phyloP scores from a whole-genome alignment of 2,797 vertebrate species.

The Pantherophis alleghaniensis region DNA sequence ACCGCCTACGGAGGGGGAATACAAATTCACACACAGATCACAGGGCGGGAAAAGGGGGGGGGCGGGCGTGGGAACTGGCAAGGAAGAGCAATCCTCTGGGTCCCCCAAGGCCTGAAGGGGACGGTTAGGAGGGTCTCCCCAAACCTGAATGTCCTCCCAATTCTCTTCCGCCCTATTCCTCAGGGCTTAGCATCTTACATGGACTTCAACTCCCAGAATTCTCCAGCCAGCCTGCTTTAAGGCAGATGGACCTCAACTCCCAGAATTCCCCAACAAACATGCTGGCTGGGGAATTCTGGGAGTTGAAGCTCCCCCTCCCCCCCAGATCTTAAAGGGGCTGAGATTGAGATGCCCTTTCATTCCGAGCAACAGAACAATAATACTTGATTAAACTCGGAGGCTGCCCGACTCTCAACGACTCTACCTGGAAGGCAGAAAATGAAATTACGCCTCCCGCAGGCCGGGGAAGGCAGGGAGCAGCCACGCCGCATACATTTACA shows the following conservation, averaged over 20 bases:
- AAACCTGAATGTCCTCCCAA: neutral
- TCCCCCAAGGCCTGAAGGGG: neutral
- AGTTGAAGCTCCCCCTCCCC: neutral
- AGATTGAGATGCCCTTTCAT: neutral
- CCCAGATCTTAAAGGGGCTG: neutral
- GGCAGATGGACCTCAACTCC: neutral
- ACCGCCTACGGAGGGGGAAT: slow-evolving; percentile 78
- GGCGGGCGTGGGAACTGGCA: neutral
- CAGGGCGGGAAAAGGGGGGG: slow-evolving; percentile 28
- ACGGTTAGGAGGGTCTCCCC: neutral
- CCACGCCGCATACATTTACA: neutral
- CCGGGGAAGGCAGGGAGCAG: neutral
- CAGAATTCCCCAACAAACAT: neutral
- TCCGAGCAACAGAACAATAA: neutral
- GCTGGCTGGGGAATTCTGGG: neutral
- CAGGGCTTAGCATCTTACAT: neutral
- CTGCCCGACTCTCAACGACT: neutral
- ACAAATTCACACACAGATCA: slow-evolving; percentile 66
- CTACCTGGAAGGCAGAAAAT: neutral
- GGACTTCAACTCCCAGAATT: neutral
- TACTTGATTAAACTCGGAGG: neutral
- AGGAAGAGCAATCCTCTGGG: neutral
- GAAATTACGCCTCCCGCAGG: no score
- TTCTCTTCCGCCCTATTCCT: neutral
- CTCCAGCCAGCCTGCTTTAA: neutral